Conservation (phyloP, 2,797 vertebrate species). For the Florisuga fusca region DNA sequence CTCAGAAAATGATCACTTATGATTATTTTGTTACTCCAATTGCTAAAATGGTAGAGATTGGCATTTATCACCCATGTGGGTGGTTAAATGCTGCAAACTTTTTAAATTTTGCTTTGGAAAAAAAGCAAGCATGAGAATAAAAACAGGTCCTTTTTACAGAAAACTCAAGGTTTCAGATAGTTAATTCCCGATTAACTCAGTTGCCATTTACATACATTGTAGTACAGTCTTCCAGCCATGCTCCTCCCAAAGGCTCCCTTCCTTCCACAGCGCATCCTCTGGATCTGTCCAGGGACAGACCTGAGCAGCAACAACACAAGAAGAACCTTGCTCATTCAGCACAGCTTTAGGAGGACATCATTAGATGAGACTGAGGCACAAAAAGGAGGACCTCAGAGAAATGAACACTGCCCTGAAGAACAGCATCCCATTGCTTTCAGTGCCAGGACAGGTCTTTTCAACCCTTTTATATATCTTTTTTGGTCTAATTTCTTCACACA, state of each 20-base stretch:
- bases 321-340: not conserved
- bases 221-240: not conserved
- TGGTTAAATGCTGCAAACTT: not conserved
- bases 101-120: not conserved
- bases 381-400: not conserved
- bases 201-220: not conserved
- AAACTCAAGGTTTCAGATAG: not conserved
- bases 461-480: not conserved
- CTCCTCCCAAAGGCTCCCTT: not conserved
- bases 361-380: not conserved
- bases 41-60: not conserved
- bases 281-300: not conserved
- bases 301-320: not conserved
- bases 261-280: not conserved
- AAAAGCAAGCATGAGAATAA: not conserved
- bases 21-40: slow-evolving; percentile 19
- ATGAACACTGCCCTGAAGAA: too few species aligned
- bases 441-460: not conserved
- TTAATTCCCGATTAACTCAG: not conserved
- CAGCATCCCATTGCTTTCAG: not conserved
- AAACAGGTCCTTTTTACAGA: not conserved
- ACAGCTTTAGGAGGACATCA: not conserved
- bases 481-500: not conserved
- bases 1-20: not conserved
- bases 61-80: slow-evolving; percentile 11